Evolutionary conservation across 2,113 vertebrate species (phyloP).

Genomic region (Delphinapterus leucas): DNA sequence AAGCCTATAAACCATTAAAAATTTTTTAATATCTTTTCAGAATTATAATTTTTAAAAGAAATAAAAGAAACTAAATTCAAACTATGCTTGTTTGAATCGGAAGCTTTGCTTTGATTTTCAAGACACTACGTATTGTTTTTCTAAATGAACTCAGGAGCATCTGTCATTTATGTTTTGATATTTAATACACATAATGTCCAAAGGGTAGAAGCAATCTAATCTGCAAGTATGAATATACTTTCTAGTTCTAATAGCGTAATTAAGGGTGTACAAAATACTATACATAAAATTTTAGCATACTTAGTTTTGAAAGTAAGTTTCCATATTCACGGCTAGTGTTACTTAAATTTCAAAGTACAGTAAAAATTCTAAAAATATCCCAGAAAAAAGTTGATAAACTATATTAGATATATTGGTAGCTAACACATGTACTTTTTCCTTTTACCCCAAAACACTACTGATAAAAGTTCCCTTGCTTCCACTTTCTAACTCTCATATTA

Average conservation of each 20-base stretch:
- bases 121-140: constrained; percentile 8
- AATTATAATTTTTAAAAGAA: not conserved
- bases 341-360: not conserved
- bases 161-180: constrained; percentile 50
- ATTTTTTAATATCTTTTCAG: not conserved
- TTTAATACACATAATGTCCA: constrained; percentile 5
- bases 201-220: constrained; percentile 28
- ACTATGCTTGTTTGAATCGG: not conserved
- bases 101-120: constrained; percentile 12
- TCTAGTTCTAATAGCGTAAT: not conserved
- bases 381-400: not conserved
- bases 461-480: not conserved
- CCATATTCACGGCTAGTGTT: not conserved
- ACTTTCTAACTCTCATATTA: not conserved
- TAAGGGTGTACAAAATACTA: not conserved
- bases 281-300: not conserved
- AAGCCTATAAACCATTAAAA: not conserved
- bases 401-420: not conserved
- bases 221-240: constrained; percentile 24
- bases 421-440: not conserved
- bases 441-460: not conserved
- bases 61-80: not conserved
- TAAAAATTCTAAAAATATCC: not conserved
- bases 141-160: constrained; percentile 49
- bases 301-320: constrained; percentile 13